Evolutionary conservation across 23 tunicate species (phyloP).

Genomic region (Phallusia fumigata): DNA sequence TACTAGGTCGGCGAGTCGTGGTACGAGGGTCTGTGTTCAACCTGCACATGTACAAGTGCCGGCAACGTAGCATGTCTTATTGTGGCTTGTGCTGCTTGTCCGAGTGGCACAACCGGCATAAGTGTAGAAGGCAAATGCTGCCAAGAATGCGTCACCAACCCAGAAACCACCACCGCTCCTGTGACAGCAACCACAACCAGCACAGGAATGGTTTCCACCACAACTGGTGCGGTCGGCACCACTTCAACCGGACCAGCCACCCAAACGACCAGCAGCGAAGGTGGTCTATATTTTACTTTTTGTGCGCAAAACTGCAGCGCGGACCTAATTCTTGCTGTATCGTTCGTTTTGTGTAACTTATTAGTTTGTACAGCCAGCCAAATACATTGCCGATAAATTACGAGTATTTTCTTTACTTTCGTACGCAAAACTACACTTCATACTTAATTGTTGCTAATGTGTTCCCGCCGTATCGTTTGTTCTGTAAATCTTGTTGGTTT

Average conservation of each 20-base stretch:
- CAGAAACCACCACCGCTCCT: conserved; percentile 13
- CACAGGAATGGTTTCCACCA: not conserved
- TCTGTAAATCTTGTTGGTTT: no score
- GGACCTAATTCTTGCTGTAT: no score
- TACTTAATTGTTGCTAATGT: no score
- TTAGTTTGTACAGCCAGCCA: no score
- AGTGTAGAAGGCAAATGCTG: conserved; percentile 60
- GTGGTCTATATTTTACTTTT: no score
- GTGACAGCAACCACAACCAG: not conserved
- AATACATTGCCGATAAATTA: no score
- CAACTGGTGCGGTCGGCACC: not conserved
- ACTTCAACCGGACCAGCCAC: not conserved
- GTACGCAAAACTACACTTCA: no score
- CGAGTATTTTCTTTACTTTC: no score
- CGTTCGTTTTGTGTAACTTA: no score
- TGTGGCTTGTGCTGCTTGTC: conserved; percentile 54
- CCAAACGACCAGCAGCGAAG: not conserved
- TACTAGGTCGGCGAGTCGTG: conserved; percentile 69
- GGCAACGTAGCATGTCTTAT: conserved; percentile 38
- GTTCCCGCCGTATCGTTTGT: no score
- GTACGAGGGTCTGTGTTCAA: conserved; percentile 47
- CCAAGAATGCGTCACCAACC: conserved; percentile 38
- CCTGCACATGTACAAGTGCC: conserved; percentile 45
- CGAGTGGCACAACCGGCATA: conserved; percentile 31
- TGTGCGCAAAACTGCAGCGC: no score